Percentiles rank a stretch among this genome's conserved stretches.
phyloP scores from a whole-genome alignment of 2,113 vertebrate genomes.

The Balaeniceps rex region DNA sequence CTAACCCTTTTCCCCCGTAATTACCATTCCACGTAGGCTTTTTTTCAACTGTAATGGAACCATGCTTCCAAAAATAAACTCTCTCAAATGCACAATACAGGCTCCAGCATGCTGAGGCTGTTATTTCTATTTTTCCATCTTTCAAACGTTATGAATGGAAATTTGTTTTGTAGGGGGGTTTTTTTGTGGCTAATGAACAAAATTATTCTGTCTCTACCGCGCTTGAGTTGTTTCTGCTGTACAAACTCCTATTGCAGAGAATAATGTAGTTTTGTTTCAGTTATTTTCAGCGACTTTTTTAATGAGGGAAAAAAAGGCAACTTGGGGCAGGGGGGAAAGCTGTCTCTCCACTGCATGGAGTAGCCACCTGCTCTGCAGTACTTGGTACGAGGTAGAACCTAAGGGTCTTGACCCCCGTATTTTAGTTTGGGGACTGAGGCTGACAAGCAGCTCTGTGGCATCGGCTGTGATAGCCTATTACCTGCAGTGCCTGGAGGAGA shows the following conservation, averaged over 20 bases:
- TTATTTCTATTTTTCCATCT: background rate
- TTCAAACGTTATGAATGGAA: background rate
- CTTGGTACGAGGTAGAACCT: background rate
- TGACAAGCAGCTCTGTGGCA: background rate
- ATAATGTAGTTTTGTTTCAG: background rate
- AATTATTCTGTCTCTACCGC: rapidly evolving
- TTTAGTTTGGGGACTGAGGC: background rate
- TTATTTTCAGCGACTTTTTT: background rate
- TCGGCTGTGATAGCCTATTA: background rate
- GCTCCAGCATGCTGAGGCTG: no score
- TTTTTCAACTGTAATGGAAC: background rate
- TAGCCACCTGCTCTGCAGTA: background rate
- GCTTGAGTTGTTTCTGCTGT: background rate
- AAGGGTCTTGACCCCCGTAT: no score
- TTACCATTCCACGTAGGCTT: rapidly evolving
- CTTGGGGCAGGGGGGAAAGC: rapidly evolving
- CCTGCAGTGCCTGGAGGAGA: background rate
- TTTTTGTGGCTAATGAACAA: background rate
- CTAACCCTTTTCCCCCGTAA: background rate
- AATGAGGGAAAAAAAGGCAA: background rate
- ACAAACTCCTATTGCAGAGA: background rate
- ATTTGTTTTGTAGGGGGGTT: background rate
- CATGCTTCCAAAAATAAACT: background rate
- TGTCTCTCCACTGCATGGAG: rapidly evolving
- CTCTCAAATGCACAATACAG: background rate